These are phyloP conservation scores for Eilema caniola DNA, from an alignment of 2,888 invertebrate species.

Conservation along the genomic window DNA sequence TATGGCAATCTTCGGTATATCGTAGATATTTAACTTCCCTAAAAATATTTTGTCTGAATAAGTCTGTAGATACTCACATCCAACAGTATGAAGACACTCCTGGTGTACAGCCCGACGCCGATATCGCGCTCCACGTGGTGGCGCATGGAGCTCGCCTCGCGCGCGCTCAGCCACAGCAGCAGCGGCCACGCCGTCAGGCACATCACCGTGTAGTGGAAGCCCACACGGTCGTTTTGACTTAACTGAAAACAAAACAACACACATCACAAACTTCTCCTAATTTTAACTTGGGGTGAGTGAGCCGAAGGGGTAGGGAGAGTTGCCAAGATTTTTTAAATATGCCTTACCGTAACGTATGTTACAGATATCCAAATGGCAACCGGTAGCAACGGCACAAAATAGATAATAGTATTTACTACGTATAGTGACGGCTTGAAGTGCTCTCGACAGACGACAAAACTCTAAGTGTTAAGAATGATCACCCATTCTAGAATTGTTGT, in stretches of 20 bases:
- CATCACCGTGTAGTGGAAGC: constrained; percentile 95
- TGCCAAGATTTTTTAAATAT: neutral
- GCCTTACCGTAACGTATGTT: too few species aligned
- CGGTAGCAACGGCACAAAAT: too few species aligned
- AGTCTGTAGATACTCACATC: constrained; percentile 88
- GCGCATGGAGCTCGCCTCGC: constrained; percentile 86
- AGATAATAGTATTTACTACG: too few species aligned
- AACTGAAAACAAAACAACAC: constrained; percentile 76
- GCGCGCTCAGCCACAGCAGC: constrained; percentile 88
- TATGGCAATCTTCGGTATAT: too few species aligned
- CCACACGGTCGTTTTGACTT: constrained; percentile 92
- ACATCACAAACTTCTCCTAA: neutral
- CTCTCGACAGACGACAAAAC: too few species aligned
- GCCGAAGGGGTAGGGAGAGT: too few species aligned
- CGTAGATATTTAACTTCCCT: too few species aligned
- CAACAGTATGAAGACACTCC: constrained; percentile 92
- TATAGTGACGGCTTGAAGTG: too few species aligned
- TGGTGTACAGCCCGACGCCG: constrained; percentile 92
- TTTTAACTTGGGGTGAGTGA: too few species aligned
- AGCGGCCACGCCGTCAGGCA: constrained; percentile 93
- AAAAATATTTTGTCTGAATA: neutral
- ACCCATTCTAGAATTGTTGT: too few species aligned
- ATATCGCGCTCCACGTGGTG: constrained; percentile 93
- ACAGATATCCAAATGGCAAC: too few species aligned
- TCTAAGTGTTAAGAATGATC: too few species aligned